A percentile compares a stretch with the other conserved stretches of the same genome.
These are phyloP conservation scores for Dipodomys ordii DNA, from an alignment of 2,113 vertebrate species.

Conservation along the genomic window DNA sequence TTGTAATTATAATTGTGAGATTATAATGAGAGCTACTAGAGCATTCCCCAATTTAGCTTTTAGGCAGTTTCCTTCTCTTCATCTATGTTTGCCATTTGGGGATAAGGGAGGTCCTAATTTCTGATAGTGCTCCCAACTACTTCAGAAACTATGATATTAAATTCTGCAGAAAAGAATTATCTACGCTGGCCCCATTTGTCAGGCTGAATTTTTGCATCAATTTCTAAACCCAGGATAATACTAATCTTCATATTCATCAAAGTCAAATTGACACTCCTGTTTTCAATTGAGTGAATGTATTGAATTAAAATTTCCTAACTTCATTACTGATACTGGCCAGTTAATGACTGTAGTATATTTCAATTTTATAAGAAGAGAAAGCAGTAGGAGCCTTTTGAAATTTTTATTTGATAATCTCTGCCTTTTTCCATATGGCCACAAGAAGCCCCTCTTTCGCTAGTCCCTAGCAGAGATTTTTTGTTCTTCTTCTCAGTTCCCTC, in stretches of 20 bases:
- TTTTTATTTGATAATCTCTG: slow-evolving; percentile 54
- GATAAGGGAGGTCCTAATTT: not conserved
- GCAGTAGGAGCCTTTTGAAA: not conserved
- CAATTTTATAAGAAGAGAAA: slow-evolving; percentile 55
- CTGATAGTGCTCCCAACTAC: not conserved
- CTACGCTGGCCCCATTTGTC: not conserved
- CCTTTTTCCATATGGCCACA: not conserved
- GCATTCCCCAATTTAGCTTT: not conserved
- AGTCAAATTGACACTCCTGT: slow-evolving; percentile 68
- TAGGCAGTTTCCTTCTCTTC: not conserved
- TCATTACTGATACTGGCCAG: slow-evolving; percentile 51
- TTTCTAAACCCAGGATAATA: slow-evolving; percentile 11
- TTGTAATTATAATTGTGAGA: too few species aligned
- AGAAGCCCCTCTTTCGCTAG: not conserved
- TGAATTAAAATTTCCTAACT: slow-evolving; percentile 68
- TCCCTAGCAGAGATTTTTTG: not conserved
- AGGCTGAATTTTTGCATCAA: slow-evolving; percentile 1
- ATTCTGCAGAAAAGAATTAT: slow-evolving; percentile 25
- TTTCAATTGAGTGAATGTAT: slow-evolving; percentile 45
- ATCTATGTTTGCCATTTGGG: not conserved
- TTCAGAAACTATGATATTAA: not conserved
- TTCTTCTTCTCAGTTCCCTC: not conserved
- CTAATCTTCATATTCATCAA: slow-evolving; percentile 44
- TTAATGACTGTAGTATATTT: slow-evolving; percentile 51
- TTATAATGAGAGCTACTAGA: too few species aligned